phyloP scores from a whole-genome alignment of 2,888 invertebrate species.

The Philereme transversata region DNA sequence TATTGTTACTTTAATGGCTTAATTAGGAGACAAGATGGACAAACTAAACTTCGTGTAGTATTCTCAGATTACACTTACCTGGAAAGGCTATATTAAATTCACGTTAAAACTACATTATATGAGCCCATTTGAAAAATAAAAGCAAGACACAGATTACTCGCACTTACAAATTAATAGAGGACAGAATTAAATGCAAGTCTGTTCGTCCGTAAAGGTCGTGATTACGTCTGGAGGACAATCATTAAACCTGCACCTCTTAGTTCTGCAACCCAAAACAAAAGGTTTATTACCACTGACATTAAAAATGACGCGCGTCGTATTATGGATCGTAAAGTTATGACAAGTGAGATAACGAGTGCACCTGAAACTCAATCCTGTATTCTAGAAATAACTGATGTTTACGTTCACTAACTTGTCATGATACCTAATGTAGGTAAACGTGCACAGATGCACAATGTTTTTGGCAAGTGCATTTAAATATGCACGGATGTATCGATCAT shows the following conservation, averaged over 20 bases:
- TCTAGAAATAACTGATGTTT: constrained; percentile 10
- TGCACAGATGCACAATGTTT: neutral
- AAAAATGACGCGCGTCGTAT: constrained; percentile 32
- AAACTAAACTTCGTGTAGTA: neutral
- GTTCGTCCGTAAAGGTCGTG: constrained; percentile 46
- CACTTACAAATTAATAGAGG: constrained; percentile 33
- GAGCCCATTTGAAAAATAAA: neutral
- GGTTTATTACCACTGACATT: constrained; percentile 33
- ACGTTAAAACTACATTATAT: neutral
- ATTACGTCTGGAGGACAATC: constrained; percentile 55
- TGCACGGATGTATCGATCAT: neutral
- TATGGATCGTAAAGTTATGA: constrained; percentile 31
- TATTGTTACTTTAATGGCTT: too few relatives aligned
- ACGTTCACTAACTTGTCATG: neutral
- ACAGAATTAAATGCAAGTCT: constrained; percentile 42
- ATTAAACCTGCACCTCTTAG: constrained; percentile 44
- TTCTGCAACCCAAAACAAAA: constrained; percentile 46
- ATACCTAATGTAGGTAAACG: neutral
- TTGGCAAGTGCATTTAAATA: constrained; percentile 7
- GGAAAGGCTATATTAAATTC: constrained; percentile 19
- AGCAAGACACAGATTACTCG: constrained; percentile 19
- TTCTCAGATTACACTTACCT: neutral
- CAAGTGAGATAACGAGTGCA: constrained; percentile 26
- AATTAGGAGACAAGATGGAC: too few relatives aligned
- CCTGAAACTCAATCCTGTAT: constrained; percentile 13